Evolutionary conservation across 2,888 invertebrate species (phyloP).

Genomic region (Drosophila picticornis): DNA sequence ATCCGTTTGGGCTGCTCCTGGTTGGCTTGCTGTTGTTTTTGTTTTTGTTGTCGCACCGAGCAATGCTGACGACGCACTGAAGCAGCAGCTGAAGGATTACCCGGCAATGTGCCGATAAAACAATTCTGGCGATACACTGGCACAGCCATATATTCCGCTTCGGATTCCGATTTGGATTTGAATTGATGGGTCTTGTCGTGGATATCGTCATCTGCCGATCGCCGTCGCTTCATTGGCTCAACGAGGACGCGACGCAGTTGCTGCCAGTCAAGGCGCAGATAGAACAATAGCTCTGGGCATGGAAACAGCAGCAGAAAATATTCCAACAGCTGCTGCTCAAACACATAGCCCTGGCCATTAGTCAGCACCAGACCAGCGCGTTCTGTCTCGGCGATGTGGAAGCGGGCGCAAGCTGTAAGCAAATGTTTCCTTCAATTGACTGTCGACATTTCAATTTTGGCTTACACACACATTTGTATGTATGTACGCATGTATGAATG

Average conservation of each 20-base stretch:
- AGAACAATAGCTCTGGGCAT: constrained; percentile 76
- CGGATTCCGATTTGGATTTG: not conserved
- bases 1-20: constrained; percentile 31
- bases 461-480: constrained; percentile 7
- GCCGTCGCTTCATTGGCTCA: constrained; percentile 34
- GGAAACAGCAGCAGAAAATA: constrained; percentile 82
- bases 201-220: constrained; percentile 7
- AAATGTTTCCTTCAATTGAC: not conserved
- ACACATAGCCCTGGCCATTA: constrained; percentile 74
- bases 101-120: constrained; percentile 77
- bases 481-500: not conserved
- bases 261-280: constrained; percentile 72
- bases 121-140: constrained; percentile 83
- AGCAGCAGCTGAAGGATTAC: not conserved
- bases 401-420: constrained; percentile 39
- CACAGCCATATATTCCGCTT: constrained; percentile 50
- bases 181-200: not conserved
- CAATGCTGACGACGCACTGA: constrained; percentile 46
- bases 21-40: constrained; percentile 8
- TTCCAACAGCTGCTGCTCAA: constrained; percentile 77
- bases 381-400: constrained; percentile 62
- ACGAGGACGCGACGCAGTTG: constrained; percentile 45
- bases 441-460: not conserved
- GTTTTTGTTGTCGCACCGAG: constrained; percentile 23
- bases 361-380: constrained; percentile 70